Base-by-base conservation (phyloP, 2,888 invertebrate species). In the Acronicta aceris region DNA sequence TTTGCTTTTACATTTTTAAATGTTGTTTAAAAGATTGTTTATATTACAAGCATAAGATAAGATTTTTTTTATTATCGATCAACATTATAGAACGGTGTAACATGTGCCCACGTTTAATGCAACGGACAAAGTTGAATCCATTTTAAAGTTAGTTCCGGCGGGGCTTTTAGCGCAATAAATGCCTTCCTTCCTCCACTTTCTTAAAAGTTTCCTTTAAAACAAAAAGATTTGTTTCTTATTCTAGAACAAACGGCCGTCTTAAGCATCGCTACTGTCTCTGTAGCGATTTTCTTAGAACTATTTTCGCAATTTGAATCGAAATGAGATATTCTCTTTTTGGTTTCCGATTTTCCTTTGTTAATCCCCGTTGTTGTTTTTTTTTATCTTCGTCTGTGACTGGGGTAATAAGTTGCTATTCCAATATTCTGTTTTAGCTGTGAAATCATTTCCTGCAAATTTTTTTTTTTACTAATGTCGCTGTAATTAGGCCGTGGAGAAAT, bases 101-200 rank as follows among this genome's bases (percentile, higher is more conserved):
- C 62, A 75, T 17, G 17, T 60, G 57, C 72, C 78, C 84, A 78
- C 79, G 77, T 82, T 89, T 89, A 93, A 93, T 92, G 92, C 93
- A 92, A 88, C 91, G 87, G 88, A 89, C 90, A 91, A 94, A 94
- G 91, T 94, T 93, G 93, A 93, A 93, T 93, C 94, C 91, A 92
- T 92, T 94, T 92, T 93, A 92, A 93, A 93, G 92, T 92, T 91
- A 92, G 90, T 89, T 91, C 91, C 89, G 87, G 82, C 84, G 86
- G 88, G 84, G 93, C 93, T 94, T 93, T 94, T 93, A 93, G 93
- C 87, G 91, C 94, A 92, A 94, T 93, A 93, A 93, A 93, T 93
- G 93, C 93, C 93, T 93, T 93, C 92, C 93, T 93, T 93, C 93
- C 92, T 88, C 83, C 75, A 89, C 89, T 93, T 92, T 92, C 92